These are phyloP conservation scores for Yponomeuta sedellus DNA, from an alignment of 2,888 invertebrate genomes.

Conservation along the genomic window DNA sequence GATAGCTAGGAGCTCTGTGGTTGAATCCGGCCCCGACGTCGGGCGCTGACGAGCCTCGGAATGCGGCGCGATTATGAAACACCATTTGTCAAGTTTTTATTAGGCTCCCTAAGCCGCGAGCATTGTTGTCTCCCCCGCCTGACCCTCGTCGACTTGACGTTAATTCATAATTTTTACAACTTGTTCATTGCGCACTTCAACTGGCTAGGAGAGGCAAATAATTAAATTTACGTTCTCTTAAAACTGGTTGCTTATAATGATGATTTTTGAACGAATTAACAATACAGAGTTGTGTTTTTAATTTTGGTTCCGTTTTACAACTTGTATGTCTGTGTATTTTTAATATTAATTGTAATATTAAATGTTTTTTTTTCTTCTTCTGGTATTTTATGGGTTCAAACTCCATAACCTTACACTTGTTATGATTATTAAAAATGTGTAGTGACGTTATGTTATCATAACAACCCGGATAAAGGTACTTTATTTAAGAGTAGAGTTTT, in stretches of 20 bases:
- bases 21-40: not conserved
- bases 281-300: not conserved
- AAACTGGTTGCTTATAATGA: not conserved
- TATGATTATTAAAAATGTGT: too few species aligned
- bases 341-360: too few species aligned
- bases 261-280: not conserved
- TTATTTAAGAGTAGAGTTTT: too few species aligned
- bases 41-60: conserved; percentile 56
- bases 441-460: too few species aligned
- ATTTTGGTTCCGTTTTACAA: too few species aligned
- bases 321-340: too few species aligned
- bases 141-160: conserved; percentile 62
- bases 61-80: conserved; percentile 73
- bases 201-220: conserved; percentile 32
- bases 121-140: conserved; percentile 52
- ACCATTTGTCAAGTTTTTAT: conserved; percentile 77
- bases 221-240: conserved; percentile 39
- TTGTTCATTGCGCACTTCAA: conserved; percentile 55
- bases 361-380: too few species aligned
- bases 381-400: too few species aligned
- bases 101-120: conserved; percentile 62
- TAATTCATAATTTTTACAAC: conserved; percentile 73
- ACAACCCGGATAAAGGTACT: too few species aligned
- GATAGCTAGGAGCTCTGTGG: not conserved
- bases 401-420: too few species aligned